Evolutionary conservation across 2,797 vertebrate genomes (phyloP).

Genomic region (Myotis findleyi): DNA sequence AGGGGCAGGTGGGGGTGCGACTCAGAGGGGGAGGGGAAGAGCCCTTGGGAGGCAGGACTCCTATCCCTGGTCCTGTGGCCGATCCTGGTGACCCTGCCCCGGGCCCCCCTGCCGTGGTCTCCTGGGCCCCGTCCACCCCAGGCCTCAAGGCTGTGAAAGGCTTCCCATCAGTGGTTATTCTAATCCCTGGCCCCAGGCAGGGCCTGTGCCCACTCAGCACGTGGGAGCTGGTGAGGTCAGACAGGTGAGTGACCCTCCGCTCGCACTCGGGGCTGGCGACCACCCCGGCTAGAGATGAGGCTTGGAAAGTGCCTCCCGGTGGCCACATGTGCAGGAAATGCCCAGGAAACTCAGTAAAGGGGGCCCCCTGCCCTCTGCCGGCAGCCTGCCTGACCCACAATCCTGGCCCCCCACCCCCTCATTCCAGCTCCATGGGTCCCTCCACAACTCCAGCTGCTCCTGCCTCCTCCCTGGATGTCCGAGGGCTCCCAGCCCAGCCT

Average conservation of each 20-base stretch:
- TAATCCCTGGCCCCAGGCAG: neutral
- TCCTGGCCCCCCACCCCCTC: neutral
- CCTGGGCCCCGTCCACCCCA: no score
- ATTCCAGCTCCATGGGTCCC: neutral
- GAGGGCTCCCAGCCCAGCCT: neutral
- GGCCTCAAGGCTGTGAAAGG: neutral
- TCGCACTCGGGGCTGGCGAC: neutral
- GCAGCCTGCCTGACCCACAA: neutral
- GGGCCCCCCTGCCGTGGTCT: neutral
- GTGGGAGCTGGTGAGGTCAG: neutral
- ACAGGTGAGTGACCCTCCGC: rapidly evolving
- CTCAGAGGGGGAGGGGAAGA: neutral
- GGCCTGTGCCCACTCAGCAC: neutral
- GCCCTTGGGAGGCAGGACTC: neutral
- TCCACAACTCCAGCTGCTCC: neutral
- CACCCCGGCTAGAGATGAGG: no score
- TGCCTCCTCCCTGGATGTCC: neutral
- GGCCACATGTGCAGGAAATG: rapidly evolving
- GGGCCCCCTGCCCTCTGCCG: neutral
- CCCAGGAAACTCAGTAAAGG: neutral
- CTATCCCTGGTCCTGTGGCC: neutral
- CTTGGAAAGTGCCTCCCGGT: neutral
- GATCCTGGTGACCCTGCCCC: neutral
- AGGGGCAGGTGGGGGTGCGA: neutral
- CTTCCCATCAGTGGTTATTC: neutral